A percentile compares a stretch with the other conserved stretches of the same genome.
These are phyloP conservation scores for Notiomystis cincta DNA, from an alignment of 2,113 vertebrate species.

Conservation along the genomic window DNA sequence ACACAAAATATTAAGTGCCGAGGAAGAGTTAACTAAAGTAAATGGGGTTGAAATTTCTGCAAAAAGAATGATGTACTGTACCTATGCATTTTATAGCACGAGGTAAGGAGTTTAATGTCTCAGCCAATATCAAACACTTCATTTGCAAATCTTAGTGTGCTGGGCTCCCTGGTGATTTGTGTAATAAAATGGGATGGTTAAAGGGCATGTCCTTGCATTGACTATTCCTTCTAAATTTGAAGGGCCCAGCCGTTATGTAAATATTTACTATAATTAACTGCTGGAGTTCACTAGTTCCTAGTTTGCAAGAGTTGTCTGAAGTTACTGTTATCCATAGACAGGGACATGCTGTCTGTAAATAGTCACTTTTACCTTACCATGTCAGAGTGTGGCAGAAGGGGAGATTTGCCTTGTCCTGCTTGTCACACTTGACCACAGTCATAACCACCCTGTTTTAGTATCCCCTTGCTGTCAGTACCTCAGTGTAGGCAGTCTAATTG, in stretches of 20 bases:
- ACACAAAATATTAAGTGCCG: not conserved
- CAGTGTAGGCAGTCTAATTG: not conserved
- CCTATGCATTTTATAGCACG: constrained; percentile 71
- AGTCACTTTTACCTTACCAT: not conserved
- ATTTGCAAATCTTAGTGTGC: constrained; percentile 78
- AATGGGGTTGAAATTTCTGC: constrained; percentile 59
- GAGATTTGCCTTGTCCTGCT: not conserved
- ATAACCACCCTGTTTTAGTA: not conserved
- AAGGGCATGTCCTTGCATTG: constrained; percentile 79
- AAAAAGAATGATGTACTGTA: constrained; percentile 66
- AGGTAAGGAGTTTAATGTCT: constrained; percentile 76
- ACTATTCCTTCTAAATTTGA: constrained; percentile 74
- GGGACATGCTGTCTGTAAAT: not conserved
- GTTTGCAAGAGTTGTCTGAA: constrained; percentile 61
- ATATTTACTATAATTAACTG: constrained; percentile 80
- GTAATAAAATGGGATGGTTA: constrained; percentile 79
- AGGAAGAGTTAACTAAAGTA: constrained; percentile 57
- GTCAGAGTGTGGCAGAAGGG: not conserved
- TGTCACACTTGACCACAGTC: not conserved
- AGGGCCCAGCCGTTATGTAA: constrained; percentile 70
- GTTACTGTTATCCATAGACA: not conserved
- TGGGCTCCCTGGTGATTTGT: constrained; percentile 66
- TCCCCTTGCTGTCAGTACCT: not conserved
- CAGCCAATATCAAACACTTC: constrained; percentile 77
- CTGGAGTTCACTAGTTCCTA: constrained; percentile 66